Evolutionary conservation across 2,113 vertebrate genomes (phyloP).

Genomic region (Oryzias javanicus): DNA sequence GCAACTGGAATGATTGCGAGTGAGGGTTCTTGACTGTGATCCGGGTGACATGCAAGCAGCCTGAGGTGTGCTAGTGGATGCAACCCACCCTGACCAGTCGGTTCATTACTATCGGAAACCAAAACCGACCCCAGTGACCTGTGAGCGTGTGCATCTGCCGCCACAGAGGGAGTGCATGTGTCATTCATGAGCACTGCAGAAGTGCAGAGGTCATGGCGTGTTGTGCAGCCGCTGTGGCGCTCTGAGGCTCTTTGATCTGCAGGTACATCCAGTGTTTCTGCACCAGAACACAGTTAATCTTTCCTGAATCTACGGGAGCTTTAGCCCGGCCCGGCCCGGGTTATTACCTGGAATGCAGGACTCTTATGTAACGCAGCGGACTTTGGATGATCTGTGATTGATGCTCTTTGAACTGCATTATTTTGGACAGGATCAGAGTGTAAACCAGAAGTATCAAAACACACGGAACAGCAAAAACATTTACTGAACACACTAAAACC

Average conservation of each 20-base stretch:
- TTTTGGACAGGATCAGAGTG: neutral
- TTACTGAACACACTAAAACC: no score
- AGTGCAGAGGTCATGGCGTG: constrained; percentile 4
- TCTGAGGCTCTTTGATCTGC: neutral
- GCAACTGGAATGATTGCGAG: constrained; percentile 81
- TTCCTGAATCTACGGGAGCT: constrained; percentile 16
- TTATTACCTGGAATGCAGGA: constrained; percentile 55
- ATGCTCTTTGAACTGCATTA: constrained; percentile 35
- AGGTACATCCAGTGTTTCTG: constrained; percentile 10
- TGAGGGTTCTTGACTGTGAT: constrained; percentile 67
- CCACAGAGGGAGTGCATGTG: neutral
- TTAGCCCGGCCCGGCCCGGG: constrained; percentile 17
- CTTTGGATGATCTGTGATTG: constrained; percentile 35
- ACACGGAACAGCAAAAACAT: no score
- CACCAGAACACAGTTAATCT: neutral
- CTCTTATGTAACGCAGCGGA: constrained; percentile 52
- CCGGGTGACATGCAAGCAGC: constrained; percentile 66
- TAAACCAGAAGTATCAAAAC: neutral
- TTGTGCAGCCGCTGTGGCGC: neutral
- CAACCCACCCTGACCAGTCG: neutral
- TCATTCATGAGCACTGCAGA: constrained; percentile 6
- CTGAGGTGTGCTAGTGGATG: constrained; percentile 22
- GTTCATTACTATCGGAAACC: neutral
- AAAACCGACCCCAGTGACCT: neutral
- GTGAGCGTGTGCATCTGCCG: neutral